Conservation (phyloP, 2,888 invertebrate species). For the Aphrophora alni region DNA sequence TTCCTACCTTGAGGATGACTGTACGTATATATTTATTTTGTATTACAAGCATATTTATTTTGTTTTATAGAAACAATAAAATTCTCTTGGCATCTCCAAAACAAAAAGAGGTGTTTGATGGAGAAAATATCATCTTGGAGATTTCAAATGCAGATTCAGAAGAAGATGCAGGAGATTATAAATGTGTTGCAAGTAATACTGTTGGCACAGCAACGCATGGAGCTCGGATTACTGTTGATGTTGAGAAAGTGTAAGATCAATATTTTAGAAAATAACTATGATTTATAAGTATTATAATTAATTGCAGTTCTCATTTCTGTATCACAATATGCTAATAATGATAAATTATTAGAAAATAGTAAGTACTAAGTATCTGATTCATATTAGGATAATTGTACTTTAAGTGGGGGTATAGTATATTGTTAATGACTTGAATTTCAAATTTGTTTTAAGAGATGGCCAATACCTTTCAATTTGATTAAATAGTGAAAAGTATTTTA, state of each 20-base stretch:
- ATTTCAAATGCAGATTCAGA: conserved; percentile 84
- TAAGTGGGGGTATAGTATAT: no score
- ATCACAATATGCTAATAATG: no score
- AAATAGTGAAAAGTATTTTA: no score
- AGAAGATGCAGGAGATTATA: conserved; percentile 89
- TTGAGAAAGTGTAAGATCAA: conserved; percentile 70
- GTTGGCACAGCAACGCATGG: conserved; percentile 90
- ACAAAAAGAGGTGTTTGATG: conserved; percentile 79
- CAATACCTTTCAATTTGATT: no score
- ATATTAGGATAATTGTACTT: no score
- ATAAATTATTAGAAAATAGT: background rate
- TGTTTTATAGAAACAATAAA: conserved; percentile 71
- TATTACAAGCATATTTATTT: no score
- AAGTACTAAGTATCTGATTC: no score
- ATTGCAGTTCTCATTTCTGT: background rate
- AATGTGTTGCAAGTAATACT: conserved; percentile 87
- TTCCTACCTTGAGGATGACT: no score
- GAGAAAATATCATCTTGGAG: conserved; percentile 80
- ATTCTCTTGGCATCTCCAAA: conserved; percentile 78
- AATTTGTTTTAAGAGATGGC: no score
- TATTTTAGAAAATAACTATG: background rate
- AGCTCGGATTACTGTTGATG: conserved; percentile 83
- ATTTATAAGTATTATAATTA: background rate
- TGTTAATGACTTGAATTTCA: no score
- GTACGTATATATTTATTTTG: no score